Evolutionary conservation across 2,113 vertebrate genomes (phyloP).

Genomic region (Phainopepla nitens): DNA sequence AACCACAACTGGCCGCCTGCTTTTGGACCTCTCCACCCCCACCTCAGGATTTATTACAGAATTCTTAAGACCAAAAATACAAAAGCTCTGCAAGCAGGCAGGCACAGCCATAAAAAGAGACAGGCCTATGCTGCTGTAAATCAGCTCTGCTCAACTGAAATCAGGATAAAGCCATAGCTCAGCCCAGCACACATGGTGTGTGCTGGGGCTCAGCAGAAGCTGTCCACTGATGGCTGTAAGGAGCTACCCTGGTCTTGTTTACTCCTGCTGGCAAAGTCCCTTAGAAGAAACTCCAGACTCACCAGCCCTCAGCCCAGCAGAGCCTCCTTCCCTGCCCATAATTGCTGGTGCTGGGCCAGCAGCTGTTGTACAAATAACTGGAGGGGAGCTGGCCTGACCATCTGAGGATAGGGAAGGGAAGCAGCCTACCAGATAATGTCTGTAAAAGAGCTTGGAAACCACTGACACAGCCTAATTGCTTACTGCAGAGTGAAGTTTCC

Average conservation of each 20-base stretch:
- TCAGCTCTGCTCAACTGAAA: neutral
- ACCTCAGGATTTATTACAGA: neutral
- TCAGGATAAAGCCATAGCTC: neutral
- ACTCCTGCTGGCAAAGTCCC: neutral
- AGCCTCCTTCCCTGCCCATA: neutral
- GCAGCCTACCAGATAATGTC: conserved; percentile 7
- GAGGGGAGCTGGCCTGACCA: neutral
- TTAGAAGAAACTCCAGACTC: neutral
- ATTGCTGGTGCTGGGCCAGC: neutral
- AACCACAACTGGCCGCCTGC: neutral
- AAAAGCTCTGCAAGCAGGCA: neutral
- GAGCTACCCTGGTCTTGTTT: neutral
- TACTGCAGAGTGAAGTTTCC: neutral
- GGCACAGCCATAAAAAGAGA: neutral
- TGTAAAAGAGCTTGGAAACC: neutral
- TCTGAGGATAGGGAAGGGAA: neutral
- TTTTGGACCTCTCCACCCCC: neutral
- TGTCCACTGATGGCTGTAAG: neutral
- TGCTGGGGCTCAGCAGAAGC: neutral
- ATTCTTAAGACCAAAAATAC: neutral
- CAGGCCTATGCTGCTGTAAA: neutral
- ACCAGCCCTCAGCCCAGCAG: neutral
- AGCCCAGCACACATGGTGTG: neutral
- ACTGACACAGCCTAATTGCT: neutral
- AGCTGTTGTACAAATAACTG: neutral